phyloP scores from a whole-genome alignment of 2,888 invertebrate genomes.

The Orthonychiurus folsomi region DNA sequence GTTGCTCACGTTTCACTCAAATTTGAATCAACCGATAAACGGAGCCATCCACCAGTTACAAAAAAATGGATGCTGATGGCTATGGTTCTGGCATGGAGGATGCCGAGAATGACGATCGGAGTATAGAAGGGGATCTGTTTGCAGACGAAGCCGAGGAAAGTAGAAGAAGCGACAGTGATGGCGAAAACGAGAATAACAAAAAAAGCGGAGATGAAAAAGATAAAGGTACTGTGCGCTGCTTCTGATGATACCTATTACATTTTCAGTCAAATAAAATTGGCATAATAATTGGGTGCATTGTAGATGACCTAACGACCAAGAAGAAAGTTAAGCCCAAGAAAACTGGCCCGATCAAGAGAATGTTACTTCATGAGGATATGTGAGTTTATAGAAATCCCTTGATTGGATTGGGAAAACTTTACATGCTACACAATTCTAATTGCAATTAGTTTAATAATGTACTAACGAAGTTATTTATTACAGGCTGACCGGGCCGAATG shows the following conservation, averaged over 20 bases:
- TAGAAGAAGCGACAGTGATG: constrained; percentile 5
- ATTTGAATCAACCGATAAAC: too few species aligned
- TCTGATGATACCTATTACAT: background rate
- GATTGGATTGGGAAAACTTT: constrained; percentile 8
- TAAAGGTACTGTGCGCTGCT: constrained; percentile 1
- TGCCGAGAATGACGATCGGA: background rate
- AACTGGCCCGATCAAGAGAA: constrained; percentile 26
- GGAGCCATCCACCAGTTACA: too few species aligned
- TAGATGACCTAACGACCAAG: background rate
- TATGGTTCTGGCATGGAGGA: too few species aligned
- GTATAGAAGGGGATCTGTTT: constrained; percentile 2
- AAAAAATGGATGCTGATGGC: too few species aligned
- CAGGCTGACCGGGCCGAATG: constrained; percentile 64
- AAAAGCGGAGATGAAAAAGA: constrained; percentile 19
- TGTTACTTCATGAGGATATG: constrained; percentile 33
- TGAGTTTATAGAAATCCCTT: constrained; percentile 17
- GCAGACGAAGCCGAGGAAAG: constrained; percentile 6
- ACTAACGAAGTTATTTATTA: too few species aligned
- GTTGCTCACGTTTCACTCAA: too few species aligned
- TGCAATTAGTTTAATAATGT: constrained; percentile 7
- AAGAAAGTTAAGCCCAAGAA: constrained; percentile 22
- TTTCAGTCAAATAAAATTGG: background rate
- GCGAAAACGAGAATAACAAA: constrained; percentile 14
- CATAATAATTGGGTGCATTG: background rate
- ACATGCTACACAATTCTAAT: constrained; percentile 3